A percentile compares a stretch with the other conserved stretches of the same genome.
Conservation (phyloP, 1,140 invertebrate species). For the Rhagoletis zephyria region DNA sequence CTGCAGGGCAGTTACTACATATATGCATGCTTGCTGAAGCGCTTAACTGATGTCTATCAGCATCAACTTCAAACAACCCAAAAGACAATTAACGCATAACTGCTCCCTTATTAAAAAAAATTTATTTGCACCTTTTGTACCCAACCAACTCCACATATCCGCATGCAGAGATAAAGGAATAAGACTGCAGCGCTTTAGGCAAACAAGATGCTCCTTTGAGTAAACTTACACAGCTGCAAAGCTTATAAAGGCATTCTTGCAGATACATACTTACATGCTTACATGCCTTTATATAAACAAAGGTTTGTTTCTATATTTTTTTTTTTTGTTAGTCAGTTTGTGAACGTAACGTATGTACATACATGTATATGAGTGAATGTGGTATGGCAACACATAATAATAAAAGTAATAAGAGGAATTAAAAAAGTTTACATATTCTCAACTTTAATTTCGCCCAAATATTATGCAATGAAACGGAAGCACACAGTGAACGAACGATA, state of each 20-base stretch:
- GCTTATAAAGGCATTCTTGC: conserved; percentile 31
- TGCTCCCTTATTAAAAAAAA: conserved; percentile 23
- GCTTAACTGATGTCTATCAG: neutral
- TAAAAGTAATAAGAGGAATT: conserved; percentile 42
- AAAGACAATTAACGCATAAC: conserved; percentile 47
- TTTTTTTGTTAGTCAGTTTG: neutral
- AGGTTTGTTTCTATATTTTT: neutral
- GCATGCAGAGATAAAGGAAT: neutral
- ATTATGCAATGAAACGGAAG: conserved; percentile 42
- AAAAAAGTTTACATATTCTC: conserved; percentile 33
- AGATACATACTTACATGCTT: neutral
- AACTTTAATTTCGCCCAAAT: conserved; percentile 45
- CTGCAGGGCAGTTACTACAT: neutral
- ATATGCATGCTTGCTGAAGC: neutral
- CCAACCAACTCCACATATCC: neutral
- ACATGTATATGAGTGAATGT: neutral
- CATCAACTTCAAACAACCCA: conserved; percentile 40
- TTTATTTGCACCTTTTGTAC: conserved; percentile 31
- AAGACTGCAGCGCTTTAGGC: conserved; percentile 25
- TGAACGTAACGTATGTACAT: neutral
- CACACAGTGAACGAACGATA: neutral
- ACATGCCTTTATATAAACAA: neutral
- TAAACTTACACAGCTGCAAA: neutral
- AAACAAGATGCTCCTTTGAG: conserved; percentile 22
- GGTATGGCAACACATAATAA: neutral